Percentiles rank a stretch among this genome's conserved stretches.
Conservation (phyloP, 2,113 vertebrate species). For the Ciconia stormi region DNA sequence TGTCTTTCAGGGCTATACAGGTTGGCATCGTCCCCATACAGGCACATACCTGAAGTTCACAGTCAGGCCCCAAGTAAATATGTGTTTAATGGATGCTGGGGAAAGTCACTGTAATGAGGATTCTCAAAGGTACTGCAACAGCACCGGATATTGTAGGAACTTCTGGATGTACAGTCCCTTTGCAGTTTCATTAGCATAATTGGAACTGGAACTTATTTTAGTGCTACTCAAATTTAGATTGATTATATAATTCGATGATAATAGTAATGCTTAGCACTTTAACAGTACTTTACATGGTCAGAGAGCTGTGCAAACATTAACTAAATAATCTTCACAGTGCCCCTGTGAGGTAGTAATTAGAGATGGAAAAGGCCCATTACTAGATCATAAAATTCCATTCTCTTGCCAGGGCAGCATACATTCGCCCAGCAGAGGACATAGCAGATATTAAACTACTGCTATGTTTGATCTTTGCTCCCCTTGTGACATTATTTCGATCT, state of each 20-base stretch:
- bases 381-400: conserved; percentile 13
- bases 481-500: background rate
- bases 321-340: conserved; percentile 34
- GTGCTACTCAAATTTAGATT: background rate
- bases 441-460: background rate
- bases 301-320: conserved; percentile 42
- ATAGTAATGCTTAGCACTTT: conserved; percentile 17
- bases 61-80: background rate
- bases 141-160: background rate
- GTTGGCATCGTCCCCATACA: background rate
- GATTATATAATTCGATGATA: conserved; percentile 34
- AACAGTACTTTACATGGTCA: conserved; percentile 24
- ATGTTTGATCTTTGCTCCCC: background rate
- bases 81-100: background rate
- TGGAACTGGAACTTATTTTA: conserved; percentile 29
- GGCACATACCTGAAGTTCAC: background rate
- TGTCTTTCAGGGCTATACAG: background rate
- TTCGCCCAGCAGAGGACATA: background rate
- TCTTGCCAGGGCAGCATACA: background rate
- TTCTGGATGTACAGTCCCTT: background rate
- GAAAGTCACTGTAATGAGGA: background rate
- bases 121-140: background rate
- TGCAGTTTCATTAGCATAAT: conserved; percentile 22
- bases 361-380: background rate
- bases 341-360: conserved; percentile 30